phyloP scores from a whole-genome alignment of 2,797 vertebrate genomes.

The Fringilla coelebs region DNA sequence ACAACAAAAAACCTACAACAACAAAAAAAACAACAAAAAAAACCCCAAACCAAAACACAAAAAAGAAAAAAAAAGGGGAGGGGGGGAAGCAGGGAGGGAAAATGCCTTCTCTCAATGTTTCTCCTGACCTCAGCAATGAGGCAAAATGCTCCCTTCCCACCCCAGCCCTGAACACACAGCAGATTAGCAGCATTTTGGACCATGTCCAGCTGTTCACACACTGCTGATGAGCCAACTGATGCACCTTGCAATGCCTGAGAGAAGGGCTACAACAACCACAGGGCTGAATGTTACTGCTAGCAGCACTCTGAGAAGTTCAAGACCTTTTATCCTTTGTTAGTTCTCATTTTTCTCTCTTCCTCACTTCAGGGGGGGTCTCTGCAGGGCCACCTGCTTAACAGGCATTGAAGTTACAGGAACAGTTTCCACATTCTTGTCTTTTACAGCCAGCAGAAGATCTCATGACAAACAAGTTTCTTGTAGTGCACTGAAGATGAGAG shows the following conservation, averaged over 20 bases:
- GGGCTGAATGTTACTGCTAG: accelerated
- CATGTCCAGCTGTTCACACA: accelerated
- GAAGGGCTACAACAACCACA: background rate
- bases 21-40: background rate
- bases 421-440: background rate
- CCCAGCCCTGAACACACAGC: accelerated
- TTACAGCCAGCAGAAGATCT: background rate
- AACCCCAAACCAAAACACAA: background rate
- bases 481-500: background rate
- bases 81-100: accelerated
- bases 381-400: background rate
- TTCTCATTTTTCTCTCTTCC: background rate
- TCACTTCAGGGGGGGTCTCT: background rate
- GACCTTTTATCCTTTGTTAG: background rate
- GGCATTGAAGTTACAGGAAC: background rate
- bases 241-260: background rate
- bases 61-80: too few relatives aligned
- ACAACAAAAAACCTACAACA: background rate
- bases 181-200: background rate
- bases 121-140: background rate
- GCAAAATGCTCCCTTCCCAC: background rate
- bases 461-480: background rate
- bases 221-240: background rate
- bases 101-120: background rate
- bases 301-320: background rate